A percentile compares a stretch with the other conserved stretches of the same genome.
Evolutionary conservation across 1,140 invertebrate genomes (phyloP).

Genomic region (Antheraea mylitta): DNA sequence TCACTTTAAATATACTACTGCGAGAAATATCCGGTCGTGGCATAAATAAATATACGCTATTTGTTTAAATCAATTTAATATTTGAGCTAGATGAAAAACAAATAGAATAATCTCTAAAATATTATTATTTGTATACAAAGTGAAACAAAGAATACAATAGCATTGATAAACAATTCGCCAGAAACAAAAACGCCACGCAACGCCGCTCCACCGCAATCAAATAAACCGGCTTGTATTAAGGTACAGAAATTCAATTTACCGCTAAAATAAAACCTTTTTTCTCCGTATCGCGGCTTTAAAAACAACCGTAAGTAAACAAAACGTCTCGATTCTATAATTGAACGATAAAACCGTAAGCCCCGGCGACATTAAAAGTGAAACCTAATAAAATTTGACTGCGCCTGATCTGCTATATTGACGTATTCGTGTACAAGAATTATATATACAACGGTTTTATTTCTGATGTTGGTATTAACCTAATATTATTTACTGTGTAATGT

Average conservation of each 20-base stretch:
- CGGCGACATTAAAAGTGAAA: conserved; percentile 46
- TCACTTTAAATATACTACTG: too few relatives aligned
- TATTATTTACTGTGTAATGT: too few relatives aligned
- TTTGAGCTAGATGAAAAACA: too few relatives aligned
- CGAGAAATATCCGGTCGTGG: too few relatives aligned
- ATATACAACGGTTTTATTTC: too few relatives aligned
- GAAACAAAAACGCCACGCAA: not conserved
- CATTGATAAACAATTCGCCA: not conserved
- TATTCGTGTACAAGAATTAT: conserved; percentile 3
- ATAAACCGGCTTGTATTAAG: conserved; percentile 2
- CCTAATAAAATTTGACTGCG: conserved; percentile 52
- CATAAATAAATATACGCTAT: too few relatives aligned
- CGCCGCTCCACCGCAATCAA: not conserved
- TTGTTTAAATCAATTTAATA: too few relatives aligned
- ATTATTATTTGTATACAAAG: not conserved
- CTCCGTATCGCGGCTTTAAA: not conserved
- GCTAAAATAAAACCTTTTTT: not conserved
- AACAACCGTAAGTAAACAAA: conserved; percentile 11
- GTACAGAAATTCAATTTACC: conserved; percentile 15
- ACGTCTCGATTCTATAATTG: conserved; percentile 44
- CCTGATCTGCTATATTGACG: conserved; percentile 29
- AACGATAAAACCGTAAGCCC: conserved; percentile 50
- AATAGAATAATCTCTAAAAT: too few relatives aligned
- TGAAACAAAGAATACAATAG: not conserved
- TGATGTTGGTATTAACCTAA: too few relatives aligned